Conservation (phyloP, 2,888 invertebrate species). For the Sylvicola cinctus region DNA sequence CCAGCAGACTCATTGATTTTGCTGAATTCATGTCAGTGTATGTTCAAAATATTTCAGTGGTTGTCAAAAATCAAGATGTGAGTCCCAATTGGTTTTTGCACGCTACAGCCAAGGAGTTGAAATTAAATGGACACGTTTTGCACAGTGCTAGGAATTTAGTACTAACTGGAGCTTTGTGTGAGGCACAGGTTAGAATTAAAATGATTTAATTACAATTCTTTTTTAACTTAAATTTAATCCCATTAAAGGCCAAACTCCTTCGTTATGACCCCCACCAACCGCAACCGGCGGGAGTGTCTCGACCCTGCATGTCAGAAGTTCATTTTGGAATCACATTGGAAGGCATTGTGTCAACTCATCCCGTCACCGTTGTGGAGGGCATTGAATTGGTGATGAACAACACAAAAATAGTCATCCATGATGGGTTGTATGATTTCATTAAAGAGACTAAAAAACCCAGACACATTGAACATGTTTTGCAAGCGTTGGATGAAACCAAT, state of each 20-base stretch:
- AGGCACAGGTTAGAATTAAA: constrained; percentile 33
- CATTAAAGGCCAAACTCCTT: constrained; percentile 6
- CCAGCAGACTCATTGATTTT: constrained; percentile 59
- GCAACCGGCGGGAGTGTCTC: background rate
- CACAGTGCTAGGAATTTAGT: constrained; percentile 46
- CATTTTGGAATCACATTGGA: constrained; percentile 54
- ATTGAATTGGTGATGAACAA: constrained; percentile 26
- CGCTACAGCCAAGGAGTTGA: constrained; percentile 45
- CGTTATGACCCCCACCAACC: constrained; percentile 5
- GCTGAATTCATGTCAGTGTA: constrained; percentile 77
- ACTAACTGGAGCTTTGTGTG: constrained; percentile 48
- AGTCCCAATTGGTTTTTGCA: constrained; percentile 49
- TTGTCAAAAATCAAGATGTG: constrained; percentile 35
- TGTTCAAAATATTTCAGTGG: constrained; percentile 47
- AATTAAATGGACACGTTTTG: constrained; percentile 43
- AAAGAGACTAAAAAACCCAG: constrained; percentile 21
- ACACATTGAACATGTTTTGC: constrained; percentile 6
- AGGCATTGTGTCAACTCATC: constrained; percentile 58
- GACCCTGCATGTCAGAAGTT: constrained; percentile 45
- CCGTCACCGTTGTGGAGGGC: constrained; percentile 67
- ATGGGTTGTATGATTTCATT: constrained; percentile 28
- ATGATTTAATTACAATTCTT: constrained; percentile 5
- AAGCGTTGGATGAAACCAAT: constrained; percentile 1
- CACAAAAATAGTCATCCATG: constrained; percentile 27
- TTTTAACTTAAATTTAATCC: constrained; percentile 1